These are phyloP conservation scores for Hydrolagus affinis DNA, from an alignment of 2,113 vertebrate species.

Conservation along the genomic window DNA sequence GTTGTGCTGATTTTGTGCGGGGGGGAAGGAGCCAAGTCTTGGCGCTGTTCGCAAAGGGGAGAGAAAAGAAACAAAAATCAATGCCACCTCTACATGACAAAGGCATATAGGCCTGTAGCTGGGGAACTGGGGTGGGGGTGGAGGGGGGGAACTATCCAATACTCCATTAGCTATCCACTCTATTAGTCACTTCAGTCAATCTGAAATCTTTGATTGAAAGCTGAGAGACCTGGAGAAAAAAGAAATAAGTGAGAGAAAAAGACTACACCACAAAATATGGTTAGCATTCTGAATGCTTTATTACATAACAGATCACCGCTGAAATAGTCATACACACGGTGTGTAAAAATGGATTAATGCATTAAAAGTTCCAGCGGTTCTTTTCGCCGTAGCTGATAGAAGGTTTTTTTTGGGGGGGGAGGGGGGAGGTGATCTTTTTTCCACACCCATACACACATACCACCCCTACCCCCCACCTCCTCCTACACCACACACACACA, in stretches of 20 bases:
- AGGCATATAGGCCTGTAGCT: slow-evolving; percentile 54
- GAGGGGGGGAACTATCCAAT: slow-evolving; percentile 58
- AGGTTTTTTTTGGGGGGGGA: too few species aligned
- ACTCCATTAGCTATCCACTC: slow-evolving; percentile 71
- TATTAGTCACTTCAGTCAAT: slow-evolving; percentile 71
- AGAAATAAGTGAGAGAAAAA: slow-evolving; percentile 36
- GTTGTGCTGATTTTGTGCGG: slow-evolving; percentile 45
- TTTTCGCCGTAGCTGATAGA: slow-evolving; percentile 39
- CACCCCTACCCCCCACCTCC: slow-evolving; percentile 40
- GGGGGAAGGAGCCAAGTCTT: slow-evolving; percentile 33
- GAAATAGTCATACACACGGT: slow-evolving; percentile 50
- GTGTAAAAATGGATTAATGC: slow-evolving; percentile 64
- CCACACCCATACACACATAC: too few species aligned
- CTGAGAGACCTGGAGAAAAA: slow-evolving; percentile 53
- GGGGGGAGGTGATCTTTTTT: slow-evolving; percentile 35
- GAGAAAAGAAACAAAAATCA: slow-evolving; percentile 55
- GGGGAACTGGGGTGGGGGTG: slow-evolving; percentile 63
- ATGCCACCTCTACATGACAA: slow-evolving; percentile 71
- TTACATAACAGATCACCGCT: slow-evolving; percentile 42
- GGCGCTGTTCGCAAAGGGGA: slow-evolving; percentile 17
- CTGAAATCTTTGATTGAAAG: slow-evolving; percentile 57
- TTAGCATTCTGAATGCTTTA: slow-evolving; percentile 52
- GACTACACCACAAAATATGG: slow-evolving; percentile 52
- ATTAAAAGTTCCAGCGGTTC: slow-evolving; percentile 51
- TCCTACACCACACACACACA: slow-evolving; percentile 40